Evolutionary conservation across 1,140 invertebrate species (phyloP).

Genomic region (Bactericera cockerelli): DNA sequence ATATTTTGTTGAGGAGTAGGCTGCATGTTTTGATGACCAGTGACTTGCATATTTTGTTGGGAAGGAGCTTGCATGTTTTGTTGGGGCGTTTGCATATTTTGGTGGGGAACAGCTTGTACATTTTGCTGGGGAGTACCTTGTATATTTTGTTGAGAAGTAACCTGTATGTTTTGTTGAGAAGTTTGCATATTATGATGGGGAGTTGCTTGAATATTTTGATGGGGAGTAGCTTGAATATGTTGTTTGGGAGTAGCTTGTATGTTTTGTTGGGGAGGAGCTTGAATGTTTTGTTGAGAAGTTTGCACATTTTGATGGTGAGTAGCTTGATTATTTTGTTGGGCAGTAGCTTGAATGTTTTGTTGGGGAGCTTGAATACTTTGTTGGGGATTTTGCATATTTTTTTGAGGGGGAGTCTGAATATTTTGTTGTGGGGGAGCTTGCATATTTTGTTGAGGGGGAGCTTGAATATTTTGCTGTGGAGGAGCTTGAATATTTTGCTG

Average conservation of each 20-base stretch:
- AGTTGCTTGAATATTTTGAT: constrained; percentile 14
- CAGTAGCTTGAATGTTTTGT: constrained; percentile 16
- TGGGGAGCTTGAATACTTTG: constrained; percentile 7
- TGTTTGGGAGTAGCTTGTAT: not conserved
- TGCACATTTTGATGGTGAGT: constrained; percentile 11
- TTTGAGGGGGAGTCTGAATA: too few relatives aligned
- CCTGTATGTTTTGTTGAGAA: constrained; percentile 9
- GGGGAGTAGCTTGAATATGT: too few relatives aligned
- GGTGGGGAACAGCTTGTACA: constrained; percentile 8
- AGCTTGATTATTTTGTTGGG: too few relatives aligned
- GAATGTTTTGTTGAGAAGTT: constrained; percentile 17
- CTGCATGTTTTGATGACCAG: constrained; percentile 12
- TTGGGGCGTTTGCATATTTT: constrained; percentile 6
- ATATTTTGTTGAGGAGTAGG: too few relatives aligned
- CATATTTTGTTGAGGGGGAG: too few relatives aligned
- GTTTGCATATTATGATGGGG: too few relatives aligned
- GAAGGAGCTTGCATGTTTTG: constrained; percentile 17
- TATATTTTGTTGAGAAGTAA: too few relatives aligned
- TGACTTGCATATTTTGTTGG: too few relatives aligned
- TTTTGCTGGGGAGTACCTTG: constrained; percentile 13
- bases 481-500: too few relatives aligned
- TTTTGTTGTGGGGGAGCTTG: too few relatives aligned
- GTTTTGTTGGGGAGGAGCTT: too few relatives aligned
- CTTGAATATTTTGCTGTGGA: too few relatives aligned
- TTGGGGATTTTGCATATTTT: constrained; percentile 10